phyloP scores from a whole-genome alignment of 1,140 invertebrate species.

The Reticulitermes speratus region DNA sequence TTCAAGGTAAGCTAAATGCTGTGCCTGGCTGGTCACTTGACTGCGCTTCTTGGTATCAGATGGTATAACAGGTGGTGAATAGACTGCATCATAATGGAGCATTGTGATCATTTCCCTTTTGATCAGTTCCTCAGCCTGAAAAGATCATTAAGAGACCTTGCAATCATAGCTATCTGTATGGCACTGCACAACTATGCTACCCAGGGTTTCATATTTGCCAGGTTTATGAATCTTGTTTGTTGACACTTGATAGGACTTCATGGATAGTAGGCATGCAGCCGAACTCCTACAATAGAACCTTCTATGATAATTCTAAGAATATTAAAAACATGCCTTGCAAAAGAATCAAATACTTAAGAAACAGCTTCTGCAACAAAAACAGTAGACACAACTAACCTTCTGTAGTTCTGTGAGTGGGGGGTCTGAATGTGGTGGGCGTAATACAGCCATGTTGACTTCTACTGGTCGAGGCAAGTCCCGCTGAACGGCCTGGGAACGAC shows the following conservation, averaged over 20 bases:
- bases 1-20: constrained; percentile 79
- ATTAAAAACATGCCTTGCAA: background rate
- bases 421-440: constrained; percentile 69
- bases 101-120: constrained; percentile 97
- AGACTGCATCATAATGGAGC: constrained; percentile 82
- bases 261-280: too few species aligned
- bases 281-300: too few species aligned
- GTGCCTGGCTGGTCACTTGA: constrained; percentile 54
- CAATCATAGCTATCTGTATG: background rate
- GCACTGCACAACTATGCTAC: too few species aligned
- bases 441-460: constrained; percentile 81
- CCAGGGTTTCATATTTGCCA: background rate
- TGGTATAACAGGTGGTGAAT: constrained; percentile 44
- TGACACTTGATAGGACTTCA: too few species aligned
- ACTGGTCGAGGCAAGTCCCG: constrained; percentile 82
- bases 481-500: constrained; percentile 87
- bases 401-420: constrained; percentile 82
- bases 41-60: constrained; percentile 33
- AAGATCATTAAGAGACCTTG: background rate
- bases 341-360: background rate
- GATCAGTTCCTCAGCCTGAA: constrained; percentile 91
- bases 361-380: background rate
- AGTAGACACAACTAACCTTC: constrained; percentile 51
- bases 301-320: background rate
- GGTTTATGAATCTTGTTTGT: background rate